phyloP scores from a whole-genome alignment of 2,113 vertebrate species.

The Xenus cinereus region DNA sequence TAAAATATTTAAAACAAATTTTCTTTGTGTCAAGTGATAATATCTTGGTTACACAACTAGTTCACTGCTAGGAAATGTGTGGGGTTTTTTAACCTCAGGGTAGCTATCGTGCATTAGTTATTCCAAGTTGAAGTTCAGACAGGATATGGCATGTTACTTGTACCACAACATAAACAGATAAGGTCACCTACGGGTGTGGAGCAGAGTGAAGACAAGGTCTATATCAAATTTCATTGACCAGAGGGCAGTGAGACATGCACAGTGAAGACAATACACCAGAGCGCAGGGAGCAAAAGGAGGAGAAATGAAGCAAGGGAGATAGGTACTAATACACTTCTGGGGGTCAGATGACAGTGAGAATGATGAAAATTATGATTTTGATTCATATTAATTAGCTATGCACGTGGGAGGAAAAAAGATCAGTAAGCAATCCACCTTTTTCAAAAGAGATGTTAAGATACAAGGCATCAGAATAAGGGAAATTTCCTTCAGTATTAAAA shows the following conservation, averaged over 20 bases:
- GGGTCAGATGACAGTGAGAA: background rate
- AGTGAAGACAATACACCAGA: background rate
- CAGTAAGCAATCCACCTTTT: background rate
- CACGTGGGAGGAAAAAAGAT: fast-evolving
- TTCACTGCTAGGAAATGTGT: background rate
- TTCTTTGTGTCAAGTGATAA: background rate
- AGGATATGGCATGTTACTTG: background rate
- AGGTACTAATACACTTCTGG: fast-evolving
- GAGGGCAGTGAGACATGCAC: background rate
- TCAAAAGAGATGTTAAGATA: background rate
- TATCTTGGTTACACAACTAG: background rate
- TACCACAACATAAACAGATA: background rate
- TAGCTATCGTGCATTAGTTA: background rate
- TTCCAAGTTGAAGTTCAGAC: background rate
- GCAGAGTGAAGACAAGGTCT: background rate
- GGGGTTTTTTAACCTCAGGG: background rate
- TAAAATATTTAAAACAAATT: background rate
- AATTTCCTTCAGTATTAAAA: background rate
- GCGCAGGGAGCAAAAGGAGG: background rate
- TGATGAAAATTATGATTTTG: background rate
- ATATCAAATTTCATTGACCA: fast-evolving
- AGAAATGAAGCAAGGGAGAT: background rate
- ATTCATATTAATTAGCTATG: background rate
- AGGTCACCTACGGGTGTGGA: background rate
- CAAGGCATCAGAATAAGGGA: background rate